Base-by-base conservation (phyloP, 2,888 invertebrate genomes). In the Stramonita haemastoma region DNA sequence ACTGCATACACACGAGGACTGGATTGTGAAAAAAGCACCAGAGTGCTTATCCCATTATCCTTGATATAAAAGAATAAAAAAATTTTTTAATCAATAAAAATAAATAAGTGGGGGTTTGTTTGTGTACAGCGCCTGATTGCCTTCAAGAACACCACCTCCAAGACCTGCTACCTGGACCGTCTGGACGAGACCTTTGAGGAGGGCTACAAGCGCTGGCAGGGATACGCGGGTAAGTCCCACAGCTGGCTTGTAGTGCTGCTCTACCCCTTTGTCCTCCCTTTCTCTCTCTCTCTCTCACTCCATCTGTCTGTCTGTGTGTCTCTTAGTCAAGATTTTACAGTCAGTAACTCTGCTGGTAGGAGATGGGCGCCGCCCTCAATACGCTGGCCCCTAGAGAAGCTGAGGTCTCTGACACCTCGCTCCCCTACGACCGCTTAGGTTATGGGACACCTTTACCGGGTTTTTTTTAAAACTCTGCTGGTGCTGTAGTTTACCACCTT, bases 171-270 rank as follows among this genome's bases (percentile, higher is more conserved):
- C 88, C 90, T 91, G 77, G 90, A 90, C 73, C 90, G 90, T 1
- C 87, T 91, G 81, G 90, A 91, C 66, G 90, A 90, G 60, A 90
- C 90, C 86, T 91, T 91, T 81, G 73, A 85, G 77, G 90, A 91
- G 13, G 91, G 91, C 77, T 90, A 90, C 81, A 83, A 57, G 29
- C 90, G 90, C 83, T 91, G 91, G 91, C 73, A 88, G 57, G 84
- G 79, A 2, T 91, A 89, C 87, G 89, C 90, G 90, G 90, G 91
- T 83, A 8, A 46, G 46, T 46, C 46, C 2, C 46, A 46, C 46
- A 11, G 70, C n/a, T 46, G 46, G 46, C 4, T 2, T 46, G 46
- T 8, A 46, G 46, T 46, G 46, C 46, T 46, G 46, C 46, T 46
- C 46, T 66, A 4, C 26, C 66, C 19, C 66, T 66, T 26, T 13